Evolutionary conservation across 2,888 invertebrate species (phyloP), one percentile per base, ranked within the genome.

Genomic region (Mythimna impura): DNA sequence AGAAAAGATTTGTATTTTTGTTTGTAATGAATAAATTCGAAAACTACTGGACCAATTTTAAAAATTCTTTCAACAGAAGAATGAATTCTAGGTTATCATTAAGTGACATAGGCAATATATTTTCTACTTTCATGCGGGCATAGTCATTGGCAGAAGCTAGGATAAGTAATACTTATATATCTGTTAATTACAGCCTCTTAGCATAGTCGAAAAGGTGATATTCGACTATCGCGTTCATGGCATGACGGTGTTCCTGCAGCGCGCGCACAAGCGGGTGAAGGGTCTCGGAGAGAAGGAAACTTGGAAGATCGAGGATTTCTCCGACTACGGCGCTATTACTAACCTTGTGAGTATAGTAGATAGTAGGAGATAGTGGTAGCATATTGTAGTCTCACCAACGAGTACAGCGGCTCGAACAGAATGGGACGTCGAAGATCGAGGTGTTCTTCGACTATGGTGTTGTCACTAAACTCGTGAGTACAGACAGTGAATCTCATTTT

Each of bases 141-240:
- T 12, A 12, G 4, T 12, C 12, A 3, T 12, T 43, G 43, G 6
- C 17, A 47, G 17, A 47, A 47, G 17, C 17, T 47, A 20, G 17
- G 17, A n/a, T n/a, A n/a, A n/a, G n/a, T n/a, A n/a, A 20, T 20
- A 20, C 17, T 2, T n/a, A 52, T n/a, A 9, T n/a, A 9, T 52
- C 8, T 52, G n/a, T 52, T 20, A 55, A 61, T 91, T 91, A 3
- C 90, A 96, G 93, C 98, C 98, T 7, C 95, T 99, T 69, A 98
- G 98, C 86, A 97, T 98, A 76, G 97, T 99, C 66, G 98, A 98
- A 88, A 97, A 97, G 82, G 97, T 99, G 60, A 98, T 99, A 82
- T 98, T 99, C 91, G 98, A 99, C 91, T 97, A 99, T 88, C 97
- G 99, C 81, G 96, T 98, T 71, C 98, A 98, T 92, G 99, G 99